phyloP scores from a whole-genome alignment of 2,797 vertebrate genomes.

The Siniperca obscura region DNA sequence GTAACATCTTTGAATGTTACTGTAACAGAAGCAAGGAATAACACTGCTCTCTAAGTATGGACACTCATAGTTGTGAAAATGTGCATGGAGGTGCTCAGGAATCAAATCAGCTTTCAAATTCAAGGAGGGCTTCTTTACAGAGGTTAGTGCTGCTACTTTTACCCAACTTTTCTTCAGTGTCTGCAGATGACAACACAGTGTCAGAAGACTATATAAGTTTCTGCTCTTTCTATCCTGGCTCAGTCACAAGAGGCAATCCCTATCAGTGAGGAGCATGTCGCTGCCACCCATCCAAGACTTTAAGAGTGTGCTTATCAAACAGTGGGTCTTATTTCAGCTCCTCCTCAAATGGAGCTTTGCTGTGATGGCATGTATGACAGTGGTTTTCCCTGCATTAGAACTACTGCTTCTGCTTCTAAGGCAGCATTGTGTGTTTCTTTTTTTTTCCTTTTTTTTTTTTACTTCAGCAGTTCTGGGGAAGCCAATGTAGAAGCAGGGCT shows the following conservation, averaged over 20 bases:
- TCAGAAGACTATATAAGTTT: not conserved
- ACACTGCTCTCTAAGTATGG: not conserved
- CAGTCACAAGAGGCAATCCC: not conserved
- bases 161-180: not conserved
- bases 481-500: not conserved
- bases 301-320: constrained; percentile 5
- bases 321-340: not conserved
- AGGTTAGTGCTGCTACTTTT: not conserved
- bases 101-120: not conserved
- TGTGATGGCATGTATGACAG: constrained; percentile 8
- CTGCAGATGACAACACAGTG: not conserved
- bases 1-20: not conserved
- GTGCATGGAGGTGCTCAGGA: not conserved
- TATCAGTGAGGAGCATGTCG: not conserved
- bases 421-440: not conserved
- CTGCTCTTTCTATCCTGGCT: not conserved
- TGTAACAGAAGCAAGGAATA: not conserved
- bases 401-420: not conserved
- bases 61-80: not conserved
- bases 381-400: not conserved
- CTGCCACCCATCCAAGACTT: not conserved
- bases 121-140: not conserved
- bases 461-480: not conserved
- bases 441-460: not conserved
- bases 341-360: constrained; percentile 6